Evolutionary conservation across 2,888 invertebrate species (phyloP).

Genomic region (Sussaba pulchella): DNA sequence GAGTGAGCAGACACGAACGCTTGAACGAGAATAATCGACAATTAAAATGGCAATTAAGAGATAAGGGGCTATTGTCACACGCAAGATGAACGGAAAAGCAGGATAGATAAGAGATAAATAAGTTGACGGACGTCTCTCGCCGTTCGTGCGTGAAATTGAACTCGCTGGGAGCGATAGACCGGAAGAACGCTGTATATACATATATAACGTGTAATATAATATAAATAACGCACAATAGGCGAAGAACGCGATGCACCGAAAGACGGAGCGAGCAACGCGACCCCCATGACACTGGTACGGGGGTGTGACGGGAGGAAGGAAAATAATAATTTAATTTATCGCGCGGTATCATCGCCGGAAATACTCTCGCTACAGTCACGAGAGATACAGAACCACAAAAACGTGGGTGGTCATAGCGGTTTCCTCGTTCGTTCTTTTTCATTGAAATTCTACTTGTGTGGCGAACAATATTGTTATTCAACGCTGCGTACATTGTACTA

Average conservation of each 20-base stretch:
- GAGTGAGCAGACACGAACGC: background rate
- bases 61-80: conserved; percentile 62
- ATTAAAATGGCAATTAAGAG: conserved; percentile 54
- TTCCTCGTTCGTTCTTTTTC: conserved; percentile 40
- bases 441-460: background rate
- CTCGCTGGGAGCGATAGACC: conserved; percentile 41
- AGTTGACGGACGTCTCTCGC: conserved; percentile 44
- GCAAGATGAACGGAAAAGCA: conserved; percentile 19
- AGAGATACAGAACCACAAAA: conserved; percentile 57
- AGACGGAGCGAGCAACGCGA: conserved; percentile 28
- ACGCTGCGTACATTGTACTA: background rate
- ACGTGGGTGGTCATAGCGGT: conserved; percentile 61
- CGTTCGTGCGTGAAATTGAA: conserved; percentile 66
- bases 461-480: conserved; percentile 25
- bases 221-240: conserved; percentile 25
- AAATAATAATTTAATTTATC: conserved; percentile 61
- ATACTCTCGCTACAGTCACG: conserved; percentile 44
- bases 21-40: conserved; percentile 17
- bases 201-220: conserved; percentile 13
- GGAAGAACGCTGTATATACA: conserved; percentile 48
- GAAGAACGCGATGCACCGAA: conserved; percentile 17
- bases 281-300: conserved; percentile 58
- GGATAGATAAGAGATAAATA: conserved; percentile 46
- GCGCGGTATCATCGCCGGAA: conserved; percentile 62
- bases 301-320: conserved; percentile 60